Base-by-base conservation (phyloP, 1,140 invertebrate species). In the Lordiphosa mommai region DNA sequence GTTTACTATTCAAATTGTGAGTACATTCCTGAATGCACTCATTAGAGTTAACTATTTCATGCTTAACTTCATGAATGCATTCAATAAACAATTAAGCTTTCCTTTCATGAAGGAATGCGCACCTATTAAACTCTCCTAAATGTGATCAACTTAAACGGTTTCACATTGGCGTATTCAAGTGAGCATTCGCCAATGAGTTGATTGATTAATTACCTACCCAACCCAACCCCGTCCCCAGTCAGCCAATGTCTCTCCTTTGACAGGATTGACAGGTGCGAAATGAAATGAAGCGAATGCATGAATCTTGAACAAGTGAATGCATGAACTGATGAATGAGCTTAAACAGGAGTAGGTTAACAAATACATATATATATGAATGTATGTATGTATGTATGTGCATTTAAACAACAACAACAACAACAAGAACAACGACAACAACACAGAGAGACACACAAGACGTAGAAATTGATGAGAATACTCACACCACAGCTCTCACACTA, bases 381-480 rank as follows among this genome's bases (percentile, higher is more conserved):
- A 57, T 49, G 8, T 10, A 47, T 46, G 9, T 36, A 36, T 8
- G 3, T 33, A 34, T 14, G 3, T 40, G 38, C 12, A 27, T 34
- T 43, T 30, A 43, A 9, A 52, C 14, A 49, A 37, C 12, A 59
- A 53, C 12, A 47, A 72, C 43, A 44, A 9, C 51, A 40, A 61
- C 32, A 27, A 30, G 30, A 56, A 48, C 8, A 17, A 47, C 44
- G 17, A 27, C 9, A 49, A 40, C 36, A 49, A 36, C 16, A 41
- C 46, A 41, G 55, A 53, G 53, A 65, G 61, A 55, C 61, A 55
- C 33, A 33, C n/a, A 58, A 48, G 53, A 71, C 57, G 56, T 49
- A 47, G 46, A 36, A 50, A 61, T 60, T 55, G 49, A 57, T 52
- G 53, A 64, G 71, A 82, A 82, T 82, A 80, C 74, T 82, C 76